A percentile compares a stretch with the other conserved stretches of the same genome.
These are phyloP conservation scores for Cardinalis cardinalis DNA, from an alignment of 2,113 vertebrate species.

Conservation along the genomic window DNA sequence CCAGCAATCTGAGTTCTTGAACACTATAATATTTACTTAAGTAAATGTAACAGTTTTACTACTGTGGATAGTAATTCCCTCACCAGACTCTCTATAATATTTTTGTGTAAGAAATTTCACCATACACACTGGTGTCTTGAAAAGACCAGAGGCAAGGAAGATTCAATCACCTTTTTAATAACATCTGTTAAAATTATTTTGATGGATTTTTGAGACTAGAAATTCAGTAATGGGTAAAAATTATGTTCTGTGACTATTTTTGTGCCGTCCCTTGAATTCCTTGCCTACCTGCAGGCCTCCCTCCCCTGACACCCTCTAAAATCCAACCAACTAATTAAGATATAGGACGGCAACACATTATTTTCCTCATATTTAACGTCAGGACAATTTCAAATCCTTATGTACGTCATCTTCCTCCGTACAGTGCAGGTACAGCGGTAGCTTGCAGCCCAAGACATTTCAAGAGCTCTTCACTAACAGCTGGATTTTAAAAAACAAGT, in stretches of 20 bases:
- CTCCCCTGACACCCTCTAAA: fast-evolving
- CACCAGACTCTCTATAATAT: background rate
- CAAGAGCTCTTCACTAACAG: background rate
- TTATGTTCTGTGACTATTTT: background rate
- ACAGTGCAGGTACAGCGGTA: background rate
- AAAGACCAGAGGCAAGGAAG: background rate
- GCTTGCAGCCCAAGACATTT: background rate
- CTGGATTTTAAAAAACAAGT: background rate
- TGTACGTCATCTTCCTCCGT: background rate
- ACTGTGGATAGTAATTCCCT: background rate
- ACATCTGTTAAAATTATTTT: background rate
- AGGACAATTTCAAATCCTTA: background rate
- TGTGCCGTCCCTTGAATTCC: background rate
- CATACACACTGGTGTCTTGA: background rate
- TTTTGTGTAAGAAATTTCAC: background rate
- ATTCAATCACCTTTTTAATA: background rate
- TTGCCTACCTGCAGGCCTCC: no score
- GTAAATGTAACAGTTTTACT: background rate
- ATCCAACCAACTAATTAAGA: background rate
- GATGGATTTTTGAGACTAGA: background rate
- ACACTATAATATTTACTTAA: background rate
- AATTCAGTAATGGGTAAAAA: background rate
- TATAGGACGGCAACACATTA: background rate
- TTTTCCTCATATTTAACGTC: background rate
- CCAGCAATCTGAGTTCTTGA: background rate